These are phyloP conservation scores for Daktulosphaira vitifoliae DNA, from an alignment of 1,140 invertebrate genomes.

Conservation along the genomic window DNA sequence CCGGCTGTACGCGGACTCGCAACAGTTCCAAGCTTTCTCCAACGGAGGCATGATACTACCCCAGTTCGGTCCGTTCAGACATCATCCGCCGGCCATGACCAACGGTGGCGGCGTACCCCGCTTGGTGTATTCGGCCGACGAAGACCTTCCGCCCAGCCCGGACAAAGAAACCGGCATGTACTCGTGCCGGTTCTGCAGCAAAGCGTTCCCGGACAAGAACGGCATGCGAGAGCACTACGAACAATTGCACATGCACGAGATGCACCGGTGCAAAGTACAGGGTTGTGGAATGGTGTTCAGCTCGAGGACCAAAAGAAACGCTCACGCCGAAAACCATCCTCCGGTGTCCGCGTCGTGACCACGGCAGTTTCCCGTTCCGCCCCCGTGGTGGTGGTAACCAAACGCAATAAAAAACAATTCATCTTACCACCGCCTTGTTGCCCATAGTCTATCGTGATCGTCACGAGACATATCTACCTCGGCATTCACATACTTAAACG, in stretches of 20 bases:
- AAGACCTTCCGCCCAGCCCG: conserved; percentile 49
- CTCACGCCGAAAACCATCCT: conserved; percentile 54
- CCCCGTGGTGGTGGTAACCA: conserved; percentile 38
- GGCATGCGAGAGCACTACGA: conserved; percentile 60
- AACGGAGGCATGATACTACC: conserved; percentile 36
- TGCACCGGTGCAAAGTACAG: conserved; percentile 68
- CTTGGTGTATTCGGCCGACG: conserved; percentile 46
- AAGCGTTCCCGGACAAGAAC: conserved; percentile 51
- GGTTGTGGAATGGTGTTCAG: conserved; percentile 76
- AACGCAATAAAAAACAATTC: not conserved
- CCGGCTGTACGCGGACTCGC: conserved; percentile 66
- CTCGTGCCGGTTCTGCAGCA: conserved; percentile 57
- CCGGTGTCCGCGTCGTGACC: conserved; percentile 47
- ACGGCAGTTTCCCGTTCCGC: conserved; percentile 41
- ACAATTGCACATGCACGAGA: conserved; percentile 57
- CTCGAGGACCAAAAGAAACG: conserved; percentile 61
- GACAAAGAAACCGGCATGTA: conserved; percentile 53
- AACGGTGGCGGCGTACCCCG: conserved; percentile 20
- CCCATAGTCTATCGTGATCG: too few relatives aligned
- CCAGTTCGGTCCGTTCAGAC: conserved; percentile 42
- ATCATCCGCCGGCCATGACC: conserved; percentile 40
- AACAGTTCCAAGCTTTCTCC: conserved; percentile 46
- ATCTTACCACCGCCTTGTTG: not conserved
- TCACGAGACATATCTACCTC: too few relatives aligned
- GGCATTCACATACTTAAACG: too few relatives aligned